Conservation (phyloP, 2,888 invertebrate species). For the Eudemis profundana region DNA sequence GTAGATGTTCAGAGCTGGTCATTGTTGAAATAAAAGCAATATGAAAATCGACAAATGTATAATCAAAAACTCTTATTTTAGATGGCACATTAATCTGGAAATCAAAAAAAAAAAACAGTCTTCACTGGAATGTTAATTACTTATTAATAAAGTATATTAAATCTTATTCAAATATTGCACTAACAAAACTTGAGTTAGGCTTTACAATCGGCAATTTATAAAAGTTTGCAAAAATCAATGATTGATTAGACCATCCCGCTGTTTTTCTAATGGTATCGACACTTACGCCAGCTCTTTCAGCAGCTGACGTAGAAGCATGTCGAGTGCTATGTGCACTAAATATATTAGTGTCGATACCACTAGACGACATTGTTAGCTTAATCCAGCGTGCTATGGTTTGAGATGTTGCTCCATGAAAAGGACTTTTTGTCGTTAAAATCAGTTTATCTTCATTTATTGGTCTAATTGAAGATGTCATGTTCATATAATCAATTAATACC, state of each 20-base stretch:
- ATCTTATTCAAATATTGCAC: background rate
- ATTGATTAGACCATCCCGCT: slow-evolving; percentile 51
- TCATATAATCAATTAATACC: slow-evolving; percentile 27
- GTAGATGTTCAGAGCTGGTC: background rate
- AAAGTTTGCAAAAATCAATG: slow-evolving; percentile 49
- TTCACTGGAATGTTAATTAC: too few species aligned
- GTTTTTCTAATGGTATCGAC: slow-evolving; percentile 48
- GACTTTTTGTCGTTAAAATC: slow-evolving; percentile 8
- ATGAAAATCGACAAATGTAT: background rate
- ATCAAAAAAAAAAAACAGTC: too few species aligned
- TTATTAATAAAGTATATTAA: background rate
- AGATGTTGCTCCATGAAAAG: slow-evolving; percentile 12
- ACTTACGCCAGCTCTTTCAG: slow-evolving; percentile 47
- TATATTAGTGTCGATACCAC: slow-evolving; percentile 48
- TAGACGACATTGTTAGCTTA: slow-evolving; percentile 30
- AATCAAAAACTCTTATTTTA: background rate
- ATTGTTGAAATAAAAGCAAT: slow-evolving; percentile 9
- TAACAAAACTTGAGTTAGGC: background rate
- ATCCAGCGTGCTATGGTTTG: slow-evolving; percentile 35
- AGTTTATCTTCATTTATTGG: slow-evolving; percentile 2
- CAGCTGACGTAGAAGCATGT: slow-evolving; percentile 52
- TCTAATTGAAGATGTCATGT: slow-evolving; percentile 1
- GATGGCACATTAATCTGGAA: background rate
- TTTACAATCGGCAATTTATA: slow-evolving; percentile 44
- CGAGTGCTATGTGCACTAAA: slow-evolving; percentile 51